Evolutionary conservation across 2,797 vertebrate species (phyloP), one percentile per base, ranked within the genome.

Genomic region (Intellagama lesueurii): DNA sequence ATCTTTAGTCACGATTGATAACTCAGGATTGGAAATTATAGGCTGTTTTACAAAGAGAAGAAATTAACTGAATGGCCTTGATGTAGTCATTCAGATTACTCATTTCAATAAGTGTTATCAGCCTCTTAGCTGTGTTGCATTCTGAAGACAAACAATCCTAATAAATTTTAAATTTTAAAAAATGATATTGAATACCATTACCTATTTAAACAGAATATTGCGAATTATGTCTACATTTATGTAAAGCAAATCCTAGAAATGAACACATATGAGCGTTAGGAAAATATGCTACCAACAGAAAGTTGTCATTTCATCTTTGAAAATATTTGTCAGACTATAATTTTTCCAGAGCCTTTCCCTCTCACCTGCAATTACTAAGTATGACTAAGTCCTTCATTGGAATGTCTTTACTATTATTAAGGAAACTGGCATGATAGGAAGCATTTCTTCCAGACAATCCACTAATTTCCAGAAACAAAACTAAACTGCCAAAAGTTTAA

Each of bases 1-100:
- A 92, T 85, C 86, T 93, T 93, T 91, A 94, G 66, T 83, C 86
- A 91, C 69, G 87, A 91, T 0, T 90, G 88, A 49, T 92, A 92
- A 93, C 77, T 89, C 88, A 86, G 49, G 86, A 89, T 89, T 90
- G 83, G 87, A 93, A 94, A 91, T 80, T 87, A 90, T 82, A 91
- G 17, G 75, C 52, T 91, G 47, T 85, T 95, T 93, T 85, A 93
- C 85, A 77, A 94, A 92, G 69, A 90, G 0, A 92, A 60, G 52
- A 85, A 92, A 92, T 90, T 91, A 94, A 94, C 81, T 90, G 84
- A 89, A 90, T 89, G 88, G 90, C 26, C 73, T 84, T 87, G 77
- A 80, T 40, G 68, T 35, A 92, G 19, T 82, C 85, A 92, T 91
- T 94, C 89, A 69, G 79, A 56, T 87, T 82, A 91, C 60, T 40